Conservation (phyloP, 2,888 invertebrate species). For the Pandemis heparana region DNA sequence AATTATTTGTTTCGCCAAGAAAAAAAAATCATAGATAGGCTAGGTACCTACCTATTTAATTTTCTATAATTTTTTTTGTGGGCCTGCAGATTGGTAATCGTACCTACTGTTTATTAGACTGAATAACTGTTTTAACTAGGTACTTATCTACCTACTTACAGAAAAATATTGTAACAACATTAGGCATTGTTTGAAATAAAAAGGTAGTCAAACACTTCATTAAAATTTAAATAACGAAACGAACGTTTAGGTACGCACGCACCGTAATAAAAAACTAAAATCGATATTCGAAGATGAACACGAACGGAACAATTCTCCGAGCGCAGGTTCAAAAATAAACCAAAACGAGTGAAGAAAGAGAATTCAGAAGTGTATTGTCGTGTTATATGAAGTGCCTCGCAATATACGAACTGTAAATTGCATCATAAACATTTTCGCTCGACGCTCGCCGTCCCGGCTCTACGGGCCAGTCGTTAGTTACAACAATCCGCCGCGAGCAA, state of each 20-base stretch:
- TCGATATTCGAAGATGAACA: slow-evolving; percentile 3
- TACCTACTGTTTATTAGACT: too few species aligned
- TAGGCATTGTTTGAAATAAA: too few species aligned
- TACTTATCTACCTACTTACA: too few species aligned
- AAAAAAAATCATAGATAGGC: too few species aligned
- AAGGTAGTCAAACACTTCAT: not conserved
- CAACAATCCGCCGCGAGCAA: slow-evolving; percentile 50
- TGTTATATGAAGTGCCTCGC: slow-evolving; percentile 76
- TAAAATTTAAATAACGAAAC: not conserved
- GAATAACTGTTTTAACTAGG: too few species aligned
- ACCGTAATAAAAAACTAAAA: not conserved
- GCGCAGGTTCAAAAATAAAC: slow-evolving; percentile 55
- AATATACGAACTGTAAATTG: slow-evolving; percentile 81
- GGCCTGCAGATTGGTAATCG: too few species aligned
- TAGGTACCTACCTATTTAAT: too few species aligned
- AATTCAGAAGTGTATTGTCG: slow-evolving; percentile 72
- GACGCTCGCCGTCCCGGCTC: slow-evolving; percentile 56
- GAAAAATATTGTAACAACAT: too few species aligned
- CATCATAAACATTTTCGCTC: slow-evolving; percentile 76
- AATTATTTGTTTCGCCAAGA: too few species aligned
- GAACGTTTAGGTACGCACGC: not conserved
- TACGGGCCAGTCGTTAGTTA: slow-evolving; percentile 59
- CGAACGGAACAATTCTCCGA: slow-evolving; percentile 36
- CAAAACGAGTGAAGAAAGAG: slow-evolving; percentile 55
- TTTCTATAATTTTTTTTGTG: too few species aligned